Evolutionary conservation across 92 coral and sea anemone genomes (phyloP).

Genomic region (Meandrina meandrites): DNA sequence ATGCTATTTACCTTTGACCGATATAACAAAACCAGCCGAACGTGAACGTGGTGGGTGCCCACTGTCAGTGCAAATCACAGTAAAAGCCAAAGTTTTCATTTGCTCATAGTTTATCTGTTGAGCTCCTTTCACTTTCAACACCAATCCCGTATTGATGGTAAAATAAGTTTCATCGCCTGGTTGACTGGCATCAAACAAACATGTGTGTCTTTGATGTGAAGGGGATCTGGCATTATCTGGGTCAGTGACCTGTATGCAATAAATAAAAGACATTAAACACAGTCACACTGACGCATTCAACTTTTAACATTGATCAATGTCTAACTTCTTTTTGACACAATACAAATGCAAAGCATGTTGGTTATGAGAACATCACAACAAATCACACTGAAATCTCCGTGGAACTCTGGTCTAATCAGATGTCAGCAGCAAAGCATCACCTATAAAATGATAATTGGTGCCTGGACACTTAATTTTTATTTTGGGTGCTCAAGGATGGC

Average conservation of each 20-base stretch:
- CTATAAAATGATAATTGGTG: no score
- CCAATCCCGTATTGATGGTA: constrained; percentile 49
- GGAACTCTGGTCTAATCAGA: no score
- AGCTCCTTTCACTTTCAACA: constrained; percentile 70
- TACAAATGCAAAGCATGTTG: no score
- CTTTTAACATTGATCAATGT: background rate
- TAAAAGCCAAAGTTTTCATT: constrained; percentile 48
- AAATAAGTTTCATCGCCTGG: constrained; percentile 71
- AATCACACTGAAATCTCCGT: no score
- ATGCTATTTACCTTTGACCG: constrained; percentile 64
- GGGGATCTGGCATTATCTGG: constrained; percentile 81
- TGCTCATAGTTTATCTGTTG: constrained; percentile 66
- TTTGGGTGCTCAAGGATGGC: no score
- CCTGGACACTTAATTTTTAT: no score
- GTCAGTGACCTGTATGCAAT: constrained; percentile 70
- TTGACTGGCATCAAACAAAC: constrained; percentile 46
- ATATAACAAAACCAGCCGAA: constrained; percentile 52
- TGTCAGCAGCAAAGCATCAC: no score
- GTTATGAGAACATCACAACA: no score
- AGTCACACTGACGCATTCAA: background rate
- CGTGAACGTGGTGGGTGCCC: constrained; percentile 69
- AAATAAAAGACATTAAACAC: background rate
- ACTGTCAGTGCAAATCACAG: constrained; percentile 79
- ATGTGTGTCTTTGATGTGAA: constrained; percentile 71
- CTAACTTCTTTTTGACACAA: background rate